Evolutionary conservation across 2,113 vertebrate species (phyloP).

Genomic region (Spizaetus ornatus): DNA sequence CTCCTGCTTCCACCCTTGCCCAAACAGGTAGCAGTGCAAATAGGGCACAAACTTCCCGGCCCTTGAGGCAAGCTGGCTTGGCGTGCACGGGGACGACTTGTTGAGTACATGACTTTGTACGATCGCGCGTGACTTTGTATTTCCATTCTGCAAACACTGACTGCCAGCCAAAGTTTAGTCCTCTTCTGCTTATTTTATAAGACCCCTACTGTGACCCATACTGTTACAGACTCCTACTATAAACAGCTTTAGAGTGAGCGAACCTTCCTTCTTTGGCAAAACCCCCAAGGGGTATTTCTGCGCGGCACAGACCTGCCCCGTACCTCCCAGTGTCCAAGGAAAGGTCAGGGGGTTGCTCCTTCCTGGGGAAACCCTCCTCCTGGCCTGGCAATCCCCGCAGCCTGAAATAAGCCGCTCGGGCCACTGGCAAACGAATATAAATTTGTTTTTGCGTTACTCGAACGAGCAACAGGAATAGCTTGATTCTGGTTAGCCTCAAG

Average conservation of each 20-base stretch:
- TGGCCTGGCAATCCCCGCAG: accelerated
- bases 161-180: background rate
- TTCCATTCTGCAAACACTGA: background rate
- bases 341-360: background rate
- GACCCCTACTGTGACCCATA: background rate
- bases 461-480: background rate
- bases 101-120: background rate
- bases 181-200: background rate
- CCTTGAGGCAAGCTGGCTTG: background rate
- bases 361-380: background rate
- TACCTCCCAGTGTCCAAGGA: background rate
- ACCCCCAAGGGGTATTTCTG: background rate
- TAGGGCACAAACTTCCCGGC: accelerated
- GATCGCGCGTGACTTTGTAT: background rate
- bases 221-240: background rate
- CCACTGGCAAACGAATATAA: background rate
- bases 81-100: accelerated
- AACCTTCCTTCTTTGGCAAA: background rate
- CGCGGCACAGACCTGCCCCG: accelerated
- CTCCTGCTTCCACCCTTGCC: background rate
- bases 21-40: background rate
- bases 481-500: background rate
- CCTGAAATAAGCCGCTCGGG: background rate
- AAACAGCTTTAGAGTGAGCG: background rate
- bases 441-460: background rate